Conservation (phyloP, 2,888 invertebrate genomes). For the Mayetiola destructor region DNA sequence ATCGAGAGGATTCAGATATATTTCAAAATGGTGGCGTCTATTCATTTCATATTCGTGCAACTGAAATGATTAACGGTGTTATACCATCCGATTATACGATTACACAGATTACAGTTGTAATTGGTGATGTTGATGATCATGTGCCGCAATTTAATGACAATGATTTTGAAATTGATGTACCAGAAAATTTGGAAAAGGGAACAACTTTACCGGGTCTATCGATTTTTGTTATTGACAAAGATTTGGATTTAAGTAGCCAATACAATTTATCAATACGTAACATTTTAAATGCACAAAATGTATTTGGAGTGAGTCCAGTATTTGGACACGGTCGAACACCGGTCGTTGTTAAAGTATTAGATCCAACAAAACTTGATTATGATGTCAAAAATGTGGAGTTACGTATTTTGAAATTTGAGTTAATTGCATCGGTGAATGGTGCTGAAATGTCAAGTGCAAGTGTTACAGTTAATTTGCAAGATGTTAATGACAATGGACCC, state of each 20-base stretch:
- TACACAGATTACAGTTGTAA: conserved; percentile 58
- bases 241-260: conserved; percentile 57
- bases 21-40: conserved; percentile 67
- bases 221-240: conserved; percentile 56
- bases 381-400: conserved; percentile 47
- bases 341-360: conserved; percentile 53
- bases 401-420: conserved; percentile 50
- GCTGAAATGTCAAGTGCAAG: conserved; percentile 43
- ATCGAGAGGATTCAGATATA: conserved; percentile 59
- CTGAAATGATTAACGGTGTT: conserved; percentile 56
- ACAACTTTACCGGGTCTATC: conserved; percentile 57
- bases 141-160: conserved; percentile 54
- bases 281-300: conserved; percentile 42
- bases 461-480: conserved; percentile 50
- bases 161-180: conserved; percentile 51
- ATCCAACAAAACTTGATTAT: conserved; percentile 52
- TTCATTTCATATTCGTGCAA: conserved; percentile 54
- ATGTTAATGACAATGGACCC: conserved; percentile 70
- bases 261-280: conserved; percentile 49
- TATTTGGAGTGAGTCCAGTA: conserved; percentile 49
- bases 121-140: conserved; percentile 66
- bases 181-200: conserved; percentile 58
- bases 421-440: conserved; percentile 44
- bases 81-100: conserved; percentile 52
- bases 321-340: conserved; percentile 59